A percentile compares a stretch with the other conserved stretches of the same genome.
Conservation (phyloP, 2,888 invertebrate genomes). For the Criorhina ranunculi region DNA sequence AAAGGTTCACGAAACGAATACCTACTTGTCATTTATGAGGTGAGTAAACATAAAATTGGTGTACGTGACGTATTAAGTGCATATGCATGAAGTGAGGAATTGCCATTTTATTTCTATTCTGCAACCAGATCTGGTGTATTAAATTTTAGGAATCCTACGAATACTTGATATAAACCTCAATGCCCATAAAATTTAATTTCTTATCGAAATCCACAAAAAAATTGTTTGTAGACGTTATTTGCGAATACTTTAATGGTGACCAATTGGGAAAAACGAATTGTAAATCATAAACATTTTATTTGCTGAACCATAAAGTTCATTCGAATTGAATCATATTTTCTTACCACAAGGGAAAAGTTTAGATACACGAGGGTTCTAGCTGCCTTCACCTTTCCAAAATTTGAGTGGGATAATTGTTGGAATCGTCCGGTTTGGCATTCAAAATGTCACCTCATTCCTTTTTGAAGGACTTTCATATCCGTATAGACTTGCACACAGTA, state of each 20-base stretch:
- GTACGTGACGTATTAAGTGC: constrained; percentile 15
- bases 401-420: constrained; percentile 58
- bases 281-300: constrained; percentile 70
- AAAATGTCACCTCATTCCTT: constrained; percentile 53
- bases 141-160: background rate
- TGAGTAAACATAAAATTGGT: background rate
- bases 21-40: background rate
- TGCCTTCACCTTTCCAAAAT: constrained; percentile 27
- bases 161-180: background rate
- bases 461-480: constrained; percentile 22
- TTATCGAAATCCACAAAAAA: constrained; percentile 45
- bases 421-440: constrained; percentile 62
- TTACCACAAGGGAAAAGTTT: constrained; percentile 36
- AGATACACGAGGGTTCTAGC: constrained; percentile 23
- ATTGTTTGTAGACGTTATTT: constrained; percentile 56
- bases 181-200: constrained; percentile 53
- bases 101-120: background rate
- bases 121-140: background rate
- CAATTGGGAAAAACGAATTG: constrained; percentile 30
- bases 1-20: too few relatives aligned
- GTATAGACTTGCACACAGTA: constrained; percentile 33
- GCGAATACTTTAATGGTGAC: constrained; percentile 21
- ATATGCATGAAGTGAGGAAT: constrained; percentile 20
- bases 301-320: constrained; percentile 64
- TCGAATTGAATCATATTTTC: constrained; percentile 60